Percentiles rank a stretch among this genome's conserved stretches.
Conservation (phyloP, 2,888 invertebrate genomes). For the Rhagonycha fulva region DNA sequence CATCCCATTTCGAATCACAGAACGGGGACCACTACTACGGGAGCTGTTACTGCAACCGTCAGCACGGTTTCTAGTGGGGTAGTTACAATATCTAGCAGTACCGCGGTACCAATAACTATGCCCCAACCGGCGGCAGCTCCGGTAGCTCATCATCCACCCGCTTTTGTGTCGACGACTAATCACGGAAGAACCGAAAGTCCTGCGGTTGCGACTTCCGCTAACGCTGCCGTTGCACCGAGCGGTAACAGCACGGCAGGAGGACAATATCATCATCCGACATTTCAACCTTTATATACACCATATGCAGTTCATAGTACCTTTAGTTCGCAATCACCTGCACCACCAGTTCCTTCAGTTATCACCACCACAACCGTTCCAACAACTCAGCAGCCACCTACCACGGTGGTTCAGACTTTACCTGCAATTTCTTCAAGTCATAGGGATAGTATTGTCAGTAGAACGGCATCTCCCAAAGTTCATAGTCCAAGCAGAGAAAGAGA, state of each 20-base stretch:
- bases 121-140: conserved; percentile 62
- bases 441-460: conserved; percentile 54
- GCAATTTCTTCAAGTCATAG: conserved; percentile 55
- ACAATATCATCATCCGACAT: conserved; percentile 56
- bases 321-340: conserved; percentile 49
- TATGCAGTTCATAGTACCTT: conserved; percentile 70
- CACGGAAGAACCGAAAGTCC: conserved; percentile 60
- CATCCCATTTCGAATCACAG: conserved; percentile 40
- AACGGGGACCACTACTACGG: conserved; percentile 37
- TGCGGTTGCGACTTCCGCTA: conserved; percentile 58
- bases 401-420: conserved; percentile 52
- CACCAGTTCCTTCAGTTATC: conserved; percentile 57
- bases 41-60: conserved; percentile 36
- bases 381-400: conserved; percentile 49
- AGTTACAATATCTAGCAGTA: conserved; percentile 35
- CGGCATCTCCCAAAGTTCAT: conserved; percentile 77
- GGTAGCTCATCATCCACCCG: conserved; percentile 51
- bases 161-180: conserved; percentile 47
- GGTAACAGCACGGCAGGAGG: conserved; percentile 56
- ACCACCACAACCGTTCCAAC: conserved; percentile 58
- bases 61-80: conserved; percentile 41
- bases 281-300: conserved; percentile 77
- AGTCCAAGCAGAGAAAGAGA: conserved; percentile 82
- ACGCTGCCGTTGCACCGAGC: conserved; percentile 57
- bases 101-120: conserved; percentile 52